Evolutionary conservation across 2,888 invertebrate species (phyloP), one percentile per base, ranked within the genome.

Genomic region (Sesia apiformis): DNA sequence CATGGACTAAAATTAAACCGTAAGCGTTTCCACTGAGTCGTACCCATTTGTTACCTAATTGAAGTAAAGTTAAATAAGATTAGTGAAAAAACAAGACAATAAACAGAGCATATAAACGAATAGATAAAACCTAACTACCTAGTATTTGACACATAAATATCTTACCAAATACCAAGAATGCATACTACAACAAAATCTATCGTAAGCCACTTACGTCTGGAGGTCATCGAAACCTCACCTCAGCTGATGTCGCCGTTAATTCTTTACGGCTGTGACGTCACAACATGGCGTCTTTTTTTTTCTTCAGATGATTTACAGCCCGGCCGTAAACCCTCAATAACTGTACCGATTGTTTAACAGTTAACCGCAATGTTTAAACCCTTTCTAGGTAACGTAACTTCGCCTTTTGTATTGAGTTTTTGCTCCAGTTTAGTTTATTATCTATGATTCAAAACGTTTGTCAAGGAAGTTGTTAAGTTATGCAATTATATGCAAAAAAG

Each of bases 341-440:
- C 87, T 81, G 88, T 85, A 82, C 79, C 79, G 76, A 87, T 88
- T 88, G 86, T 86, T 86, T 78, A 81, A 87, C 86, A 79, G 81
- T 82, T 83, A 86, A 88, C 88, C 89, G 84, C 88, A 88, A 84
- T 83, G 79, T 81, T 84, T 80, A 80, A 86, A 85, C 84, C 86
- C 84, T 81, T 87, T 88, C 85, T 85, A 84, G 84, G 85, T 86
- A 85, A 73, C 68, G 66, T 59, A 74, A 71, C 74, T 75, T 75
- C 50, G 55, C 49, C 66, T 65, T 67, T 69, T 70, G 74, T 72
- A 67, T 69, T 61, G 57, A 52, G 7, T 84, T 86, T 87, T 85
- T 88, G 87, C 89, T 87, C 87, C 69, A 87, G 74, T 86, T 89
- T 76, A 54, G 59, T 67, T 74, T 68, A 70, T 70, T 71, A 23